Evolutionary conservation across 2,888 invertebrate genomes (phyloP).

Genomic region (Temnothorax ravouxi): DNA sequence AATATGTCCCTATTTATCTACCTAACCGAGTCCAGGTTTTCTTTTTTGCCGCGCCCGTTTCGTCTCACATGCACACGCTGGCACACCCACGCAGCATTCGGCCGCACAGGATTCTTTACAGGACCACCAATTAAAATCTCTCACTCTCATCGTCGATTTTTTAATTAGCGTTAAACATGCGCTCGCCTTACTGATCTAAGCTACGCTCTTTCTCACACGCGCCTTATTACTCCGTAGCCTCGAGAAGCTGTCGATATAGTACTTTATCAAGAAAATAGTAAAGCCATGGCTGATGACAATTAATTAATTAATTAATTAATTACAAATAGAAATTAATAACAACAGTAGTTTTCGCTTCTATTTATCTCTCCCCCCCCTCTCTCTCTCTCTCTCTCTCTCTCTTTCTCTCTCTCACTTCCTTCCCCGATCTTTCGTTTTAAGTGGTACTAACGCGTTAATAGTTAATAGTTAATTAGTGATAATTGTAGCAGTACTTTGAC

Average conservation of each 20-base stretch:
- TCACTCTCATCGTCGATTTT: constrained; percentile 60
- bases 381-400: not conserved
- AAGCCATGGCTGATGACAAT: constrained; percentile 71
- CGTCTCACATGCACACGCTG: not conserved
- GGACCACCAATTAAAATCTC: constrained; percentile 49
- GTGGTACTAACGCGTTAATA: constrained; percentile 74
- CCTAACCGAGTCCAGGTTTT: constrained; percentile 59
- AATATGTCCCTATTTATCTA: constrained; percentile 67
- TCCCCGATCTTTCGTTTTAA: constrained; percentile 58
- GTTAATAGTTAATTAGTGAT: constrained; percentile 74
- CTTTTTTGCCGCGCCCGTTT: not conserved
- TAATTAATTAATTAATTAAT: constrained; percentile 74
- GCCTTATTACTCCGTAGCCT: constrained; percentile 68
- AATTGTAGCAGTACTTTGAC: constrained; percentile 83
- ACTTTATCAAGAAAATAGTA: constrained; percentile 74
- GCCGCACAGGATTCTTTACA: constrained; percentile 27
- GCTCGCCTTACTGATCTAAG: constrained; percentile 71
- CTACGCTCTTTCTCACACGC: constrained; percentile 61
- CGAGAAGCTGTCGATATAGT: constrained; percentile 70
- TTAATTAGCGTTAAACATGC: constrained; percentile 71
- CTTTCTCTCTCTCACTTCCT: not conserved
- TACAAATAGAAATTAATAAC: constrained; percentile 76
- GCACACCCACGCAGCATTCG: constrained; percentile 18
- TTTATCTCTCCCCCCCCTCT: not conserved
- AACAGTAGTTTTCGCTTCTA: constrained; percentile 61